These are phyloP conservation scores for Mustela lutreola DNA, from an alignment of 2,113 vertebrate genomes.

Conservation along the genomic window DNA sequence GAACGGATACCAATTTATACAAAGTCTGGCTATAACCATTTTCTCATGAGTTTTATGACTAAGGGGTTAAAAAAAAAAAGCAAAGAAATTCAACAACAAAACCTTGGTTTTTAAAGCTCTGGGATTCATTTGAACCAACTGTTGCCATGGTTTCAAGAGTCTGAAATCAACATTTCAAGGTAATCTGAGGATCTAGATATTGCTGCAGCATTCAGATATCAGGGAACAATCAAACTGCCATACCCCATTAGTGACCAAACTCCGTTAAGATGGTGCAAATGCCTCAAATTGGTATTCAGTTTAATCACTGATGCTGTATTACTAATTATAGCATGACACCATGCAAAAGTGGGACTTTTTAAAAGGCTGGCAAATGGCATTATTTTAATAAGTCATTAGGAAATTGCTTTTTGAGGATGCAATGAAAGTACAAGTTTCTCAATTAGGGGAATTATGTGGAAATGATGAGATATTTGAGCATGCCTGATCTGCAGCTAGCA, in stretches of 20 bases:
- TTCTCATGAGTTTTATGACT: constrained; percentile 42
- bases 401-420: constrained; percentile 81
- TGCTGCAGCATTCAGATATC: constrained; percentile 45
- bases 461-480: constrained; percentile 81
- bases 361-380: constrained; percentile 78
- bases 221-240: constrained; percentile 72
- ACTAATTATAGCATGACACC: constrained; percentile 79
- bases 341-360: constrained; percentile 78
- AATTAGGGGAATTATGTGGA: constrained; percentile 82
- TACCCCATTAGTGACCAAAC: constrained; percentile 70
- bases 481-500: constrained; percentile 69
- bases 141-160: constrained; percentile 76
- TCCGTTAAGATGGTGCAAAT: constrained; percentile 58
- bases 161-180: constrained; percentile 79
- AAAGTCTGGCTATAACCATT: constrained; percentile 23
- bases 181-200: constrained; percentile 68
- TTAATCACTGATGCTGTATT: constrained; percentile 70
- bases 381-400: constrained; percentile 83
- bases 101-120: constrained; percentile 56
- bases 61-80: constrained; percentile 59
- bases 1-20: not conserved
- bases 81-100: constrained; percentile 70
- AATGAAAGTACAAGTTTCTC: constrained; percentile 80
- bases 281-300: constrained; percentile 75
- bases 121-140: constrained; percentile 67